Base-by-base conservation (phyloP, 1,140 invertebrate genomes). In the Adoxophyes honmai region DNA sequence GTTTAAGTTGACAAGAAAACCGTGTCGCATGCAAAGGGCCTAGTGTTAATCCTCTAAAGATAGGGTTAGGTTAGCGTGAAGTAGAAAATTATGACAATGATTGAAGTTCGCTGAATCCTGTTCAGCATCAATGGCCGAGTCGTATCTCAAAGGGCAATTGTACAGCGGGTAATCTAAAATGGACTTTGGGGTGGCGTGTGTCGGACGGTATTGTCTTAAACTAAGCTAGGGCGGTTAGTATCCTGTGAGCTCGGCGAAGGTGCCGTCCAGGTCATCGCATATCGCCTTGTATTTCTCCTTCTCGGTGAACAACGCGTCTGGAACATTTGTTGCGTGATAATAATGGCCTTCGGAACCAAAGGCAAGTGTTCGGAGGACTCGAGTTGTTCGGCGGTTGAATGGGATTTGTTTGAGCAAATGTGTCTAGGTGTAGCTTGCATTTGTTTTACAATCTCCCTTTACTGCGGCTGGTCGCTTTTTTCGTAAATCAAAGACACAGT, bases 211-310 rank as follows among this genome's bases (percentile, higher is more conserved):
- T 68, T 70, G 68, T 76, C 78, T 85, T 86, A 84, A 73, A 70
- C 77, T 84, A 85, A 68, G 70, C 77, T 63, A 76, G 68, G 73
- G 78, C 33, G 77, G 91, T 94, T 95, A 95, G 92, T 95, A 95
- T 93, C 93, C 94, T 83, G 93, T 94, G 90, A 95, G 92, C 91
- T 96, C 95, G 86, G 94, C 94, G 91, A 99, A 96, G 81, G 98
- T 99, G 89, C 96, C 95, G 91, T 99, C 98, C 94, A 99, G 96
- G 91, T 99, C 98, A 89, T 98, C 97, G 91, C 96, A 95, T 90
- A 99, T 94, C 89, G 94, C 93, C 93, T 97, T 97, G 92, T 97
- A 97, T 92, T 97, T 96, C 91, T 98, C 96, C 93, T 97, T 97
- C 92, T 98, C 96, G 91, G 94, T 92, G 91, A 97, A 94, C 75